Conservation (phyloP, 1,140 invertebrate genomes). For the Drosophila truncata region DNA sequence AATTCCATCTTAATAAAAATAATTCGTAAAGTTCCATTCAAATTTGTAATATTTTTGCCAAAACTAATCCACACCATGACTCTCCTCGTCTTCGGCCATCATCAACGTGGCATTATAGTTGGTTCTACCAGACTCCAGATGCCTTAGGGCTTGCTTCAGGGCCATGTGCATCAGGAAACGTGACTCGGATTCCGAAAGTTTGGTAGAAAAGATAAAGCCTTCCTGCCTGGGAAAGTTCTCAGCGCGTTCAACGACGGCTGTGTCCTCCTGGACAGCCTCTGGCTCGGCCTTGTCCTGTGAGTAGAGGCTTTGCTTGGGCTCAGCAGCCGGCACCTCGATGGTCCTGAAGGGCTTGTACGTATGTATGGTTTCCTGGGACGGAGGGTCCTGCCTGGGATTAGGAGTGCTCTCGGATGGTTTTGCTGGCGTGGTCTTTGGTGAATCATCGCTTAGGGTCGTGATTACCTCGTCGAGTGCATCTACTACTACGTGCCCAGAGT, state of each 20-base stretch:
- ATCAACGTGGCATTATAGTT: slow-evolving; percentile 21
- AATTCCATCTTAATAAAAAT: background rate
- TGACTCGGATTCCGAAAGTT: slow-evolving; percentile 29
- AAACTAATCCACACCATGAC: background rate
- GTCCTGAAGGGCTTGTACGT: slow-evolving; percentile 40
- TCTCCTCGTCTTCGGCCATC: background rate
- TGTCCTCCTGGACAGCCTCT: background rate
- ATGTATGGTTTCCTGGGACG: slow-evolving; percentile 7
- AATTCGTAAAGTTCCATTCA: background rate
- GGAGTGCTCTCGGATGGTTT: background rate
- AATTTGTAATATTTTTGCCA: background rate
- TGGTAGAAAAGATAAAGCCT: background rate
- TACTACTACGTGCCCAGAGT: too few species aligned
- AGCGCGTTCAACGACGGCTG: background rate
- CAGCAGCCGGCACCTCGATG: slow-evolving; percentile 23
- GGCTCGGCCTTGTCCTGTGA: background rate
- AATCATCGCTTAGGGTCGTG: too few species aligned
- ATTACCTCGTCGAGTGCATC: background rate
- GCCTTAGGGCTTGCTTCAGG: slow-evolving; percentile 23
- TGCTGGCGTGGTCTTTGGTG: background rate
- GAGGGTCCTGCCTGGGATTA: background rate
- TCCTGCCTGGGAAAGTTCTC: background rate
- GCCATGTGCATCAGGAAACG: slow-evolving; percentile 29
- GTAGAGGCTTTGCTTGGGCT: background rate
- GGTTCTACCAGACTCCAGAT: slow-evolving; percentile 18